phyloP scores from a whole-genome alignment of 2,797 vertebrate species.

The Falco concolor region DNA sequence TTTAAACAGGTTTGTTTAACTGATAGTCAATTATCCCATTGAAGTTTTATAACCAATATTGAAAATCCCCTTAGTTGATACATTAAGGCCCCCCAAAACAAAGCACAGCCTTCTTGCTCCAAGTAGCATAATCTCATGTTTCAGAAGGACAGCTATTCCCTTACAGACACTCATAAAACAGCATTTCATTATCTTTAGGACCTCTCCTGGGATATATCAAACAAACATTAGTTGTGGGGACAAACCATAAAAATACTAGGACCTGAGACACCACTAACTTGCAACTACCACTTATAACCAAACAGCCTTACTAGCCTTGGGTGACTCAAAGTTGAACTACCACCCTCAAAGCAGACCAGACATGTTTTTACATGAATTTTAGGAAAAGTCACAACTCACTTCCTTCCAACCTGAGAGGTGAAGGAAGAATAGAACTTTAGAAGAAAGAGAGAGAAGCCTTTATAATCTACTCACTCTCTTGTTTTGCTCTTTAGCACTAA shows the following conservation, averaged over 20 bases:
- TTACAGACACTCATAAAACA: neutral
- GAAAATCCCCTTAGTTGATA: neutral
- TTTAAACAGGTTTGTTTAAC: neutral
- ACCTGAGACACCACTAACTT: neutral
- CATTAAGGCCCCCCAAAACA: neutral
- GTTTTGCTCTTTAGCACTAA: neutral
- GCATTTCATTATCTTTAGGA: neutral
- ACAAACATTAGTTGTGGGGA: neutral
- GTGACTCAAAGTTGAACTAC: neutral
- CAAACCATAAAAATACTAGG: neutral
- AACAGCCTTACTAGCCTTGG: accelerated
- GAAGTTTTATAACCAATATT: neutral
- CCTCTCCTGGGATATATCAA: neutral
- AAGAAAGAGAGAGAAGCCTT: neutral
- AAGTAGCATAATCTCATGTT: neutral
- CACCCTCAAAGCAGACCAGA: neutral
- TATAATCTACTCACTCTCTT: neutral
- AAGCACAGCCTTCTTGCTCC: neutral
- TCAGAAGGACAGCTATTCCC: neutral
- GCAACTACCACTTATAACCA: neutral
- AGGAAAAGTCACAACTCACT: neutral
- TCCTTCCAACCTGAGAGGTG: accelerated
- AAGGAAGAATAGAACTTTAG: neutral
- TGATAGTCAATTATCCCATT: neutral
- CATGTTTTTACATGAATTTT: neutral